Percentiles rank a stretch among this genome's conserved stretches.
Evolutionary conservation across 1,140 invertebrate genomes (phyloP).

Genomic region (Eciton burchellii): DNA sequence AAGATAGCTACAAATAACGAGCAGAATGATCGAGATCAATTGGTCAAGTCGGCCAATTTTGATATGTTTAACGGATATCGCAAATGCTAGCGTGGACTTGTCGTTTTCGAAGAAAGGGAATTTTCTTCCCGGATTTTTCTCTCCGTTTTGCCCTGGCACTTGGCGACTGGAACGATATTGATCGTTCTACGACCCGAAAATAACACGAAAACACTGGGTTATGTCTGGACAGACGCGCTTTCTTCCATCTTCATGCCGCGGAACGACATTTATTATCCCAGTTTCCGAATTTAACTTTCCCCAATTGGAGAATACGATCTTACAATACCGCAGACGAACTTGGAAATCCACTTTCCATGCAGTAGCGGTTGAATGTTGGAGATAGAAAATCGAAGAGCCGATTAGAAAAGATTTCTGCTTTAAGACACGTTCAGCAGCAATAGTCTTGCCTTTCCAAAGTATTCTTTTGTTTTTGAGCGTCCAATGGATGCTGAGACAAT

Average conservation of each 20-base stretch:
- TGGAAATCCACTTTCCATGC: background rate
- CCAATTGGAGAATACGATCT: background rate
- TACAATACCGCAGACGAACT: background rate
- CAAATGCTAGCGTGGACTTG: background rate
- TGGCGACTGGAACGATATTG: background rate
- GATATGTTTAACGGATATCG: slow-evolving; percentile 2
- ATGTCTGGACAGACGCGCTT: background rate
- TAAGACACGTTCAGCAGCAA: background rate
- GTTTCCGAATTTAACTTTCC: slow-evolving; percentile 28
- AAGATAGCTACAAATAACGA: slow-evolving; percentile 74
- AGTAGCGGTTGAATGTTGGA: background rate
- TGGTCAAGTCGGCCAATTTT: slow-evolving; percentile 66
- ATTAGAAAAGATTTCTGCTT: background rate
- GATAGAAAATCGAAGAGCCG: background rate
- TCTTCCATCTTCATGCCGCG: background rate
- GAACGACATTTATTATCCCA: slow-evolving; percentile 25
- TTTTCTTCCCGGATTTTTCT: background rate
- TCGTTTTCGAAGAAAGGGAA: background rate
- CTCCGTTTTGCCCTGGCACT: background rate
- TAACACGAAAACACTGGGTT: background rate
- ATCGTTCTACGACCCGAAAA: background rate
- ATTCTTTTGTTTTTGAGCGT: background rate
- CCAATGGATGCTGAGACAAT: too few species aligned
- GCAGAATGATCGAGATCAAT: slow-evolving; percentile 65
- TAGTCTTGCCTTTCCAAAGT: too few species aligned